Conservation (phyloP, 2,888 invertebrate species). For the Phorcus lineatus region DNA sequence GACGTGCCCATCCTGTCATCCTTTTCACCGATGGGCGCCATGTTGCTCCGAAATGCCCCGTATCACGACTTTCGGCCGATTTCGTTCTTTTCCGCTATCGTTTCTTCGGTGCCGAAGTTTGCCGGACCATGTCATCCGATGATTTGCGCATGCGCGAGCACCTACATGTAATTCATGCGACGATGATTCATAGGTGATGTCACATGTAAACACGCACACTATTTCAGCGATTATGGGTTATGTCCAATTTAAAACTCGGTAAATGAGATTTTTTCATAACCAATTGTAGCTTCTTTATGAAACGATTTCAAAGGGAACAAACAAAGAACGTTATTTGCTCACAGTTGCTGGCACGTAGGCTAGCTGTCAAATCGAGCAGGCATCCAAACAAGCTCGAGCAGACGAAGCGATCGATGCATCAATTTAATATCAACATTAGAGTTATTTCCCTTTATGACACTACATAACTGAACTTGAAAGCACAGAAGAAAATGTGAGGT, state of each 20-base stretch:
- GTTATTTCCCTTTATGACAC: not conserved
- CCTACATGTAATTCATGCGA: constrained; percentile 34
- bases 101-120: not conserved
- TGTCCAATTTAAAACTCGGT: not conserved
- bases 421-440: not conserved
- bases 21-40: constrained; percentile 72
- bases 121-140: constrained; percentile 20
- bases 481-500: no score
- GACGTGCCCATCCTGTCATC: constrained; percentile 65
- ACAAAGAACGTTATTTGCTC: not conserved
- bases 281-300: not conserved
- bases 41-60: constrained; percentile 64
- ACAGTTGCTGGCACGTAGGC: not conserved
- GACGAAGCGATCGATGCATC: not conserved
- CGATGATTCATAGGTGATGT: constrained; percentile 45
- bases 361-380: not conserved
- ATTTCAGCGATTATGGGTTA: not conserved
- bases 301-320: no score
- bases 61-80: constrained; percentile 27
- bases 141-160: constrained; percentile 61
- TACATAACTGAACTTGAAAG: no score
- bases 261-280: not conserved
- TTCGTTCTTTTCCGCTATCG: constrained; percentile 7
- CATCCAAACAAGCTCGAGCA: not conserved
- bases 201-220: constrained; percentile 22